phyloP scores from a whole-genome alignment of 2,797 vertebrate genomes.

The Malacoctenus gilli region DNA sequence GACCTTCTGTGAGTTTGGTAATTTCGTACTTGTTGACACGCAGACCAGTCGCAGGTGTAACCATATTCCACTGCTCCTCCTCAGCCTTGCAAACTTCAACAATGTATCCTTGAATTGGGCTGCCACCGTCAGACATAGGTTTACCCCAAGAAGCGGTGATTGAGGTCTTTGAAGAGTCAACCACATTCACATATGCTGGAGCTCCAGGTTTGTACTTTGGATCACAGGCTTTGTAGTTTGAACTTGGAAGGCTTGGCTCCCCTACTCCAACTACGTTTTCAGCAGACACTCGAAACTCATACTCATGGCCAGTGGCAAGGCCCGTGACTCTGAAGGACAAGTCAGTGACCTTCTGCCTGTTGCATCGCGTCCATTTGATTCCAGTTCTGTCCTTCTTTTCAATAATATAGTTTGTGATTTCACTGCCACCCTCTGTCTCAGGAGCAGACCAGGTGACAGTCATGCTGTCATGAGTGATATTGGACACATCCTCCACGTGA shows the following conservation, averaged over 20 bases:
- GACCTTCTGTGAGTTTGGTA: constrained; percentile 90
- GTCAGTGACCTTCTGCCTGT: constrained; percentile 93
- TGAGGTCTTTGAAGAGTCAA: constrained; percentile 91
- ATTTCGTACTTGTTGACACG: constrained; percentile 94
- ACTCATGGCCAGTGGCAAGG: constrained; percentile 91
- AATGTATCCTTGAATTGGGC: constrained; percentile 92
- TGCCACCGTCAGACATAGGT: constrained; percentile 94
- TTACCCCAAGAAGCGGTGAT: constrained; percentile 92
- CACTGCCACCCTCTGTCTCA: constrained; percentile 91
- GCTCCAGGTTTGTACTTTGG: constrained; percentile 96
- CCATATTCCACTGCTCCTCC: constrained; percentile 94
- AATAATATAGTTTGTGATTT: constrained; percentile 91
- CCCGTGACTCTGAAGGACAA: constrained; percentile 92
- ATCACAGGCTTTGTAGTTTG: constrained; percentile 93
- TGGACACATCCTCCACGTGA: constrained; percentile 90
- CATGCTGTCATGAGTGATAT: constrained; percentile 94
- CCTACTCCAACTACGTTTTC: constrained; percentile 95
- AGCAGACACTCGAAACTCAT: constrained; percentile 95
- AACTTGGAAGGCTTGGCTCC: constrained; percentile 89
- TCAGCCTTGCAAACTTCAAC: constrained; percentile 96
- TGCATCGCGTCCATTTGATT: constrained; percentile 97
- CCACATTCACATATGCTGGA: constrained; percentile 88
- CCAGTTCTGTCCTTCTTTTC: constrained; percentile 96
- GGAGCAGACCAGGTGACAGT: constrained; percentile 93
- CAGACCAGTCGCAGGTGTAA: constrained; percentile 92